Base-by-base conservation (phyloP, 2,113 vertebrate genomes). In the Petaurus breviceps region DNA sequence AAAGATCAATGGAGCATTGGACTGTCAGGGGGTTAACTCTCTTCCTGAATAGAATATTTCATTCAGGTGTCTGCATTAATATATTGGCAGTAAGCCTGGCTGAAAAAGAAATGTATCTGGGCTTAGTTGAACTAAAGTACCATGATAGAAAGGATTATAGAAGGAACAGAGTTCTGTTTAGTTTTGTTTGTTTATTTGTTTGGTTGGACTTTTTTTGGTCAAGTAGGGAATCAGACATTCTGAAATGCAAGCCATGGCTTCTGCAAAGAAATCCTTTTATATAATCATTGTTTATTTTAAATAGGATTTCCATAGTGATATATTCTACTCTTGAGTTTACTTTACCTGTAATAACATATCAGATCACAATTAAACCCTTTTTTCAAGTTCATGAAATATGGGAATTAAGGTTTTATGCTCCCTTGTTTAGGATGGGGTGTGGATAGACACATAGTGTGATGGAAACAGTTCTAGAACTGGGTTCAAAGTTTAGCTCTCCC, bases 221-320 rank as follows among this genome's bases (percentile, higher is more conserved):
- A 43, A 95, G 90, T 5, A 89, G 90, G 94, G 94, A 96, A 89
- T 24, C n/a, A 52, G 11, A 7, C 49, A 43, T 92, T 91, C 54
- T 43, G 43, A 89, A 94, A 51, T 77, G 54, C 95, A 51, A 94
- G 95, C 49, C 92, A 2, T 94, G 91, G 46, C 9, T 61, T 84
- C 3, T 1, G 5, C 25, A 54, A 53, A 55, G 37, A 96, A 96
- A 24, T 11, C 92, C 95, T 55, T 84, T 84, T 43, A 7, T 43
- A 43, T 77, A 51, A 23, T 94, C 92, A 7, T 95, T 97, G 51
- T 8, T 92, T 92, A 94, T 95, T 94, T 95, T 96, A 95, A 93
- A 92, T 49, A 94, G 9, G 53, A 57, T 94, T 96, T 95, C 84
- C 90, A 51, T 25, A 16, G 89, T 92, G 52, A 51, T 16, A 93